Base-by-base conservation (phyloP, 2,797 vertebrate genomes). In the Lateolabrax maculatus region DNA sequence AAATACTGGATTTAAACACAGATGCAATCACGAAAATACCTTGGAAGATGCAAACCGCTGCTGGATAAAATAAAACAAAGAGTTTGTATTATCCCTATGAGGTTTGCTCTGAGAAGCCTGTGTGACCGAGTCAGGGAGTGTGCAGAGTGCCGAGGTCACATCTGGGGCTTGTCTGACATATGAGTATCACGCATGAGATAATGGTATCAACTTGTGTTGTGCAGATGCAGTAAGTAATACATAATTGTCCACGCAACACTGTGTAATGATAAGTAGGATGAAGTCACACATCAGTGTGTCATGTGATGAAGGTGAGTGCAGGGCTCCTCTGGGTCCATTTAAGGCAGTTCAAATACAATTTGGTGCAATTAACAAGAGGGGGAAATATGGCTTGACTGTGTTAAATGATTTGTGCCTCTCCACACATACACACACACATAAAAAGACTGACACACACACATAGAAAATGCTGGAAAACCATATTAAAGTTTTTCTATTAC, bases 321-420 rank as follows among this genome's bases (percentile, higher is more conserved):
- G 67, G 51, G 31, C 41, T 75, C 65, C 81, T 62, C 34, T 39
- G 69, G 84, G 80, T 76, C 64, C 58, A 70, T 83, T 88, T 84
- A 83, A 77, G 16, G 53, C 29, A 71, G 75, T 89, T 87, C 75
- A 75, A 84, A 36, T 19, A 75, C 79, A 86, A 82, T 88, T 88
- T 81, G 37, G 63, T 43, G 4, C 79, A 84, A 89, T 86, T 79
- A 75, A 58, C 37, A 5, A 68, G 67, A 74, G 37, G 60, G 69
- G 55, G 23, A 69, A 72, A 71, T 52, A 67, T 66, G 57, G 62
- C 55, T 67, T 4, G 55, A 68, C 44, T 79, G 61, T 69, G 61
- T 82, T 41, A 69, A 31, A 66, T 75, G 55, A 75, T 48, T 34
- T n/a, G 3, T 44, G 25, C 34, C 36, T 21, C 2, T 63, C 18